Percentiles rank a stretch among this genome's conserved stretches.
Evolutionary conservation across 2,113 vertebrate species (phyloP).

Genomic region (Lucifuga dentata): DNA sequence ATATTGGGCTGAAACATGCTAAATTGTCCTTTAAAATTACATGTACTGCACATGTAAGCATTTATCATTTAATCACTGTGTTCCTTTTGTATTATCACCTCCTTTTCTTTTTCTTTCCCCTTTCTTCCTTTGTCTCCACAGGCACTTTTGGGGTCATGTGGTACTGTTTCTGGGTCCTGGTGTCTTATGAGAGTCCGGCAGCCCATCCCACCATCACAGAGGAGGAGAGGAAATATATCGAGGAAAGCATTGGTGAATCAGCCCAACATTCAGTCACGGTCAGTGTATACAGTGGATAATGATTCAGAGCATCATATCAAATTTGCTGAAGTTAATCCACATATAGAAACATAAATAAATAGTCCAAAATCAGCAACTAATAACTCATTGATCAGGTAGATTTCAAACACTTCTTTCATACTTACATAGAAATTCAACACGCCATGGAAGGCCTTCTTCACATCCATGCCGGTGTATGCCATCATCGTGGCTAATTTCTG

Average conservation of each 20-base stretch:
- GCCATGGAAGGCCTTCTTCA: conserved; percentile 91
- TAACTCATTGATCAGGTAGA: too few species aligned
- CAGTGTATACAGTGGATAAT: conserved; percentile 6
- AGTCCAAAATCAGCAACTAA: too few species aligned
- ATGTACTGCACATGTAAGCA: background rate
- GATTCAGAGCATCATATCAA: background rate
- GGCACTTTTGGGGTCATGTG: conserved; percentile 95
- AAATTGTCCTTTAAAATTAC: too few species aligned
- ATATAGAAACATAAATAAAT: too few species aligned
- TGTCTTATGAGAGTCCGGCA: conserved; percentile 97
- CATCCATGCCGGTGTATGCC: conserved; percentile 93
- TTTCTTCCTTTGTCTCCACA: conserved; percentile 46
- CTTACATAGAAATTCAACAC: conserved; percentile 89
- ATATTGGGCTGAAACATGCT: too few species aligned
- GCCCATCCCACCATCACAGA: conserved; percentile 95
- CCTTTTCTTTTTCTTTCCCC: background rate
- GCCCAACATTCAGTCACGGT: conserved; percentile 84
- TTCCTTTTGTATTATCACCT: background rate
- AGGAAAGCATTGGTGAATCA: conserved; percentile 95
- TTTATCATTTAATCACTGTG: conserved; percentile 1
- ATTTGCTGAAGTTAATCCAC: background rate
- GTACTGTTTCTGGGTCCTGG: conserved; percentile 98
- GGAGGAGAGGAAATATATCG: conserved; percentile 95
- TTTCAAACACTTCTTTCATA: background rate
- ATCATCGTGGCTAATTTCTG: conserved; percentile 95